Evolutionary conservation across 2,113 vertebrate genomes (phyloP), one percentile per base, ranked within the genome.

Genomic region (Caretta caretta): DNA sequence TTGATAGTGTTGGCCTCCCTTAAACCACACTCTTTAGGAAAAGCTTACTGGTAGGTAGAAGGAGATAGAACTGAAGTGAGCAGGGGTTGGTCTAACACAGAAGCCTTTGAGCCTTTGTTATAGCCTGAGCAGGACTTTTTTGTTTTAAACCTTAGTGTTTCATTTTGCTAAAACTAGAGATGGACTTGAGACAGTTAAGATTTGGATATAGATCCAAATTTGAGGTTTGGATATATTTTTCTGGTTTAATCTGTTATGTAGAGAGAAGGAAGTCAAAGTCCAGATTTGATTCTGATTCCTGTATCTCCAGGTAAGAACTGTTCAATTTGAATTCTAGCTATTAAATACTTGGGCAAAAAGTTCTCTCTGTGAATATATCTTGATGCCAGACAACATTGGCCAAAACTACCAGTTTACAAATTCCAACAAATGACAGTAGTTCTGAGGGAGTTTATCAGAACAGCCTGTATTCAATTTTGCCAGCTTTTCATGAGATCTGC

Each of bases 261-360:
- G 78, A 62, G 59, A 27, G 88, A 84, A 86, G 85, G 24, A 51
- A 89, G 25, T 92, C 50, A 59, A 62, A 51, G 13, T 89, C 31
- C 24, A 49, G n/a, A 82, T 83, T 94, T 82, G 84, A 16, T 42
- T 6, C 8, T 59, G 46, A 88, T 83, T 80, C 72, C 92, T n/a
- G 3, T 97, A 87, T 29, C 94, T 95, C 93, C 83, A 78, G 25
- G 46, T 76, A 76, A 46, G 86, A 91, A 50, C 38, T 80, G 16
- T 87, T 91, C 27, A 14, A 19, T 84, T 86, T 49, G 81, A 90
- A 89, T 94, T 95, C 51, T 72, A 65, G 59, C 49, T n/a, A n/a
- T 83, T 90, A 92, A 91, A 65, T 83, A 90, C 83, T 19, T 51
- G 17, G 91, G 3, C 10, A 29, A 89, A 46, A 78, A 57, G 83